Evolutionary conservation across 2,113 vertebrate genomes (phyloP), one percentile per base, ranked within the genome.

Genomic region (Rynchops niger): DNA sequence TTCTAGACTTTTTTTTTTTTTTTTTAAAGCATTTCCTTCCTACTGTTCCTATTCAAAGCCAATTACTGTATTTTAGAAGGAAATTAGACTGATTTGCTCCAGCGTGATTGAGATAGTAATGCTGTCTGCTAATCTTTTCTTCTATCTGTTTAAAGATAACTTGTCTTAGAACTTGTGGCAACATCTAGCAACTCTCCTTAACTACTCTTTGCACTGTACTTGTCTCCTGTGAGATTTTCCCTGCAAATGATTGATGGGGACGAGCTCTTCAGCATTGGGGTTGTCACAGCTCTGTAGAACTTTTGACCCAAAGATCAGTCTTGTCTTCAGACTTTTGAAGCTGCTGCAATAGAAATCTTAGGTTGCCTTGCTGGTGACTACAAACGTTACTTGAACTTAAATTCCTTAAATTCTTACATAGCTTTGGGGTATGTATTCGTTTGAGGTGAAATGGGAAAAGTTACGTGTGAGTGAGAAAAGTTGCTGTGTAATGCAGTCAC

Each of bases 391-490:
- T 65, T 20, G 42, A 87, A 72, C 19, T 89, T 13, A n/a, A n/a
- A n/a, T 62, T 55, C 9, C 27, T 92, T 73, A 59, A 76, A 50
- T 87, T 70, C 27, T 86, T 84, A 5, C 0, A 1, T 38, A 62
- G n/a, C 34, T 50, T 89, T 89, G 50, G 42, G 4, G 0, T 69
- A 27, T 18, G 1, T 42, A 9, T 65, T 0, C 0, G 17, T 83
- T 90, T 94, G 73, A 82, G 30, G 56, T 65, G 47, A 34, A 94
- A 62, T 77, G 25, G 53, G 47, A 42, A 9, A 52, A 53, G 34
- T 74, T 83, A 34, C 55, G 23, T 21, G 34, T 45, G 53, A 74
- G 8, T 15, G 9, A 30, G 61, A 72, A 18, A 82, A 87, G 25
- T 42, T 89, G 40, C 65, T 63, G 27, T 67, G n/a, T 87, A 52